Percentiles rank a stretch among this genome's conserved stretches.
Conservation (phyloP, 2,888 invertebrate species). For the Drosophila monieri region DNA sequence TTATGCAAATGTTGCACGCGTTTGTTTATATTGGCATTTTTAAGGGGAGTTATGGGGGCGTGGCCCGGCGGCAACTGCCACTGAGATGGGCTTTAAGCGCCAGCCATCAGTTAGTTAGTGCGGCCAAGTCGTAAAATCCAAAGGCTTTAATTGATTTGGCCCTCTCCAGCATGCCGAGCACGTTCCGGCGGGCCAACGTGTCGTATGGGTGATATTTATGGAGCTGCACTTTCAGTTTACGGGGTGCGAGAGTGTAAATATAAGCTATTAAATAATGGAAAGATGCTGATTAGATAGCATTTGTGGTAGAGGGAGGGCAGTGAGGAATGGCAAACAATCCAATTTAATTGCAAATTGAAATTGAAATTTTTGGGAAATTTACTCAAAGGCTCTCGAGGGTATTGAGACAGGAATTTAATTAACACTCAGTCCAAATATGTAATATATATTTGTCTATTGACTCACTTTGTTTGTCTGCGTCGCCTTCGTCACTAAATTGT, state of each 20-base stretch:
- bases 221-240: neutral
- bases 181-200: constrained; percentile 24
- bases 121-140: constrained; percentile 27
- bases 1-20: constrained; percentile 70
- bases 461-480: constrained; percentile 10
- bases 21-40: constrained; percentile 74
- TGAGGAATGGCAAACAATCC: constrained; percentile 29
- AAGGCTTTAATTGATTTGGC: constrained; percentile 44
- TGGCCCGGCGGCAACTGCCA: constrained; percentile 18
- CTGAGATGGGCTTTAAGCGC: constrained; percentile 15
- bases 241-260: constrained; percentile 30
- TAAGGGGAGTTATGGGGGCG: constrained; percentile 21
- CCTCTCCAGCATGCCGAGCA: constrained; percentile 22
- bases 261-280: constrained; percentile 40
- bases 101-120: constrained; percentile 16
- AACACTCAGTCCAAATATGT: constrained; percentile 8
- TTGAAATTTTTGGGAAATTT: constrained; percentile 36
- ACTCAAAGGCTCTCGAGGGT: constrained; percentile 6
- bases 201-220: constrained; percentile 42
- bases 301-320: neutral
- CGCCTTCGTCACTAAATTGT: neutral
- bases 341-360: constrained; percentile 48
- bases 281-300: constrained; percentile 36
- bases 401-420: constrained; percentile 15
- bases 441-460: neutral